phyloP scores from a whole-genome alignment of 2,888 invertebrate genomes.

The Papilio gigon region DNA sequence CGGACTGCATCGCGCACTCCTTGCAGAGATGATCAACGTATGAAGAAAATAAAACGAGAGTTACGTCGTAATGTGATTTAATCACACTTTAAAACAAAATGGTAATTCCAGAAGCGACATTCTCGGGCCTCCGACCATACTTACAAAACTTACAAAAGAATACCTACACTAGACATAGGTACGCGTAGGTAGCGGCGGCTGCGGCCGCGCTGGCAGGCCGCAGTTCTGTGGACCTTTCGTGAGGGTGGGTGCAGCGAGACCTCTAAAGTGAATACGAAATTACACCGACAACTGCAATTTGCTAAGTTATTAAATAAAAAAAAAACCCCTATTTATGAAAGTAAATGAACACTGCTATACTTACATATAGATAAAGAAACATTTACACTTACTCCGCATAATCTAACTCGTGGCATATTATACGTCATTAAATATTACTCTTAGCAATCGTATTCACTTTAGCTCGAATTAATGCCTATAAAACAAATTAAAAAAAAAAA shows the following conservation, averaged over 20 bases:
- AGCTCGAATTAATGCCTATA: constrained; percentile 4
- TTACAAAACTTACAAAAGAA: constrained; percentile 62
- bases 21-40: neutral
- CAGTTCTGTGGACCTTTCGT: constrained; percentile 1
- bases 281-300: neutral
- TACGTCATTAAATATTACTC: neutral
- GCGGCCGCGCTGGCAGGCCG: neutral
- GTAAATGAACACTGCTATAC: neutral
- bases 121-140: constrained; percentile 47
- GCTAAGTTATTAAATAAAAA: neutral
- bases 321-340: neutral
- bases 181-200: constrained; percentile 47
- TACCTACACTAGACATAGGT: constrained; percentile 51
- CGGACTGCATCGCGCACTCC: neutral
- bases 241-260: constrained; percentile 18
- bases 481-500: constrained; percentile 6
- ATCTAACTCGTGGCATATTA: neutral
- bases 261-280: constrained; percentile 10
- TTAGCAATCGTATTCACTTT: constrained; percentile 4
- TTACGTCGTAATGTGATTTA: constrained; percentile 69
- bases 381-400: neutral
- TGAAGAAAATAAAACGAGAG: constrained; percentile 35
- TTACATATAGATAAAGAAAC: neutral
- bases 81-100: constrained; percentile 72
- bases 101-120: constrained; percentile 56